Conservation (phyloP, 1,140 invertebrate species). For the Penaeus indicus region DNA sequence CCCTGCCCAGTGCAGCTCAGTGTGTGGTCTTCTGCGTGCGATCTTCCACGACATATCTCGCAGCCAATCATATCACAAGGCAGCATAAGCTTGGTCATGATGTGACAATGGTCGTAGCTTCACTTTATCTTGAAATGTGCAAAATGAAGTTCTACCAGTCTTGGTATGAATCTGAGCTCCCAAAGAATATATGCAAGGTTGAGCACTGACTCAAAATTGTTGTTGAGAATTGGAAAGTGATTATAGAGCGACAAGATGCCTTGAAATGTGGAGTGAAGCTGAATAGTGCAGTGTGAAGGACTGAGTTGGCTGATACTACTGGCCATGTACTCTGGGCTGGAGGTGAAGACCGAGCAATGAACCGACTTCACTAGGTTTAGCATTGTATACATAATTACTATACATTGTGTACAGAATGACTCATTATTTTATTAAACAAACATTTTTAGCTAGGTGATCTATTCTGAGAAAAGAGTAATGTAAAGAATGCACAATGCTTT, state of each 20-base stretch:
- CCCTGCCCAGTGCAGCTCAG: constrained; percentile 63
- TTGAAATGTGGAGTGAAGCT: constrained; percentile 60
- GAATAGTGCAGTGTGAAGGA: constrained; percentile 59
- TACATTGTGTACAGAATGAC: constrained; percentile 65
- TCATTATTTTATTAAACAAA: constrained; percentile 65
- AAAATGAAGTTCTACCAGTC: constrained; percentile 62
- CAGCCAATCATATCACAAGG: constrained; percentile 65
- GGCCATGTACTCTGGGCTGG: constrained; percentile 46
- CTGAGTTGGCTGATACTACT: constrained; percentile 47
- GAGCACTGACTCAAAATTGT: constrained; percentile 59
- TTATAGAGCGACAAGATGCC: constrained; percentile 58
- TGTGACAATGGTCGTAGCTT: constrained; percentile 56
- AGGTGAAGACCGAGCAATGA: constrained; percentile 59
- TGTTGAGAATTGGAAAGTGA: constrained; percentile 49
- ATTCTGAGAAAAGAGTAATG: constrained; percentile 58
- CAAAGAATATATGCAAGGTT: constrained; percentile 55
- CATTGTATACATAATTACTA: constrained; percentile 65
- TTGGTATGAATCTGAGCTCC: constrained; percentile 59
- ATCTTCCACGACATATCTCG: constrained; percentile 64
- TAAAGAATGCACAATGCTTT: constrained; percentile 62
- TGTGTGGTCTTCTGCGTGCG: constrained; percentile 57
- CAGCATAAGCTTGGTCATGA: constrained; percentile 63
- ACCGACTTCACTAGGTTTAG: constrained; percentile 61
- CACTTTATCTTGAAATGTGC: constrained; percentile 59
- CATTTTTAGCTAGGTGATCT: constrained; percentile 64